Evolutionary conservation across 2,888 invertebrate genomes (phyloP).

Genomic region (Anorthoa munda): DNA sequence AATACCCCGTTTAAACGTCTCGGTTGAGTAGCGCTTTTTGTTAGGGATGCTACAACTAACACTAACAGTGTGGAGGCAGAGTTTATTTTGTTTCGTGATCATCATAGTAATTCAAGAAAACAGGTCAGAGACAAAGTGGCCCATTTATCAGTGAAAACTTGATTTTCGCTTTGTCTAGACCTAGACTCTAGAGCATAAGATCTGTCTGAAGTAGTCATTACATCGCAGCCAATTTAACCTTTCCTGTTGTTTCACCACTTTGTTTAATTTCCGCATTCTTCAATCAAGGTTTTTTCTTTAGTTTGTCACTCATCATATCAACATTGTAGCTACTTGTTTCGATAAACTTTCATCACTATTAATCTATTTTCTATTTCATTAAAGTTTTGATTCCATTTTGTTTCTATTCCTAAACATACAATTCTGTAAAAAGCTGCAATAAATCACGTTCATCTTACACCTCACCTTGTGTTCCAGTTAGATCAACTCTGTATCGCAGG

Average conservation of each 20-base stretch:
- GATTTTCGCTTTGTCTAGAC: no score
- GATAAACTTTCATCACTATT: no score
- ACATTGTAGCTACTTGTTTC: no score
- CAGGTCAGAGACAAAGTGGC: no score
- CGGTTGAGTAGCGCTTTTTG: no score
- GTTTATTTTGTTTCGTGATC: background rate
- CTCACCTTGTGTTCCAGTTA: constrained; percentile 16
- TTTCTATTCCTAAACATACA: background rate
- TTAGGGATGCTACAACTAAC: constrained; percentile 3
- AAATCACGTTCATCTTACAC: constrained; percentile 25
- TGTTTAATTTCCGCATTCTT: background rate
- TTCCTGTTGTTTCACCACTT: background rate
- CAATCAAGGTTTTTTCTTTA: background rate
- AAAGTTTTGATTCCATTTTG: no score
- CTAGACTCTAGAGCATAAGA: no score
- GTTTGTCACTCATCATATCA: background rate
- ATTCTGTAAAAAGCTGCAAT: background rate
- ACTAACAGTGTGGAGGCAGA: no score
- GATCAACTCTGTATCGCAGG: background rate
- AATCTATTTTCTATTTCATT: no score
- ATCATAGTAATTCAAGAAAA: no score
- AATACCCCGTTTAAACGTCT: no score
- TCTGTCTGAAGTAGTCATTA: background rate
- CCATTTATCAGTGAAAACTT: no score
- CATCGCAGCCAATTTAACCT: background rate